Base-by-base conservation (phyloP, 2,797 vertebrate species). In the Micropoecilia bifurca region DNA sequence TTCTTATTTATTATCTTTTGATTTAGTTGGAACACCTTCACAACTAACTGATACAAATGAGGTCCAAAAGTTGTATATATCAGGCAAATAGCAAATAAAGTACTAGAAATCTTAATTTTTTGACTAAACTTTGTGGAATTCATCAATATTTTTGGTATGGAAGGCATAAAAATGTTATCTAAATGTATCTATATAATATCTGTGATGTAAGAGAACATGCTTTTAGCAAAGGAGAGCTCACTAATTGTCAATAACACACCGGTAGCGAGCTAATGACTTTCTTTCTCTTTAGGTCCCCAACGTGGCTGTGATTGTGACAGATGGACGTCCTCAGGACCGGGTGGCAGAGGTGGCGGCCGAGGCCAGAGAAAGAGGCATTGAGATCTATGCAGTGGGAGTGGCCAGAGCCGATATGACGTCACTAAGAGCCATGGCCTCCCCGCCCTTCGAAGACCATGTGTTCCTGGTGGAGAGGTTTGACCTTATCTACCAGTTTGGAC, bases 401-500 rank as follows among this genome's bases (percentile, higher is more conserved):
- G 98, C 98, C 89, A 95, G 98, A 69, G 98, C 98, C 0, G 98
- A 99, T 61, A 97, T 98, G 96, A 96, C 94, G 45, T 99, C 98
- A 0, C 95, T 99, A 82, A 93, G 97, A 14, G 97, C 98, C 87
- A 99, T 99, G 98, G 98, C 98, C 0, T 99, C 98, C 0, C 96
- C 95, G 0, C 98, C 98, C 0, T 97, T 98, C 12, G 97, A 99
- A 66, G 97, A 99, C 85, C 98, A 99, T 0, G 97, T 99, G 83
- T 99, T 98, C 95, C 95, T 98, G 82, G 98, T 99, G 20, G 98
- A 99, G 91, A 97, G 97, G 76, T 99, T 99, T 0, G 97, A 99
- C 81, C 97, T 97, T 10, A 99, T 99, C 83, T 96, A 97, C 88
- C 97, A 99, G 93, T 99, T 99, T 0, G 97, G 97, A 28, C 95